Evolutionary conservation across 2,113 vertebrate genomes (phyloP).

Genomic region (Tor tambroides): DNA sequence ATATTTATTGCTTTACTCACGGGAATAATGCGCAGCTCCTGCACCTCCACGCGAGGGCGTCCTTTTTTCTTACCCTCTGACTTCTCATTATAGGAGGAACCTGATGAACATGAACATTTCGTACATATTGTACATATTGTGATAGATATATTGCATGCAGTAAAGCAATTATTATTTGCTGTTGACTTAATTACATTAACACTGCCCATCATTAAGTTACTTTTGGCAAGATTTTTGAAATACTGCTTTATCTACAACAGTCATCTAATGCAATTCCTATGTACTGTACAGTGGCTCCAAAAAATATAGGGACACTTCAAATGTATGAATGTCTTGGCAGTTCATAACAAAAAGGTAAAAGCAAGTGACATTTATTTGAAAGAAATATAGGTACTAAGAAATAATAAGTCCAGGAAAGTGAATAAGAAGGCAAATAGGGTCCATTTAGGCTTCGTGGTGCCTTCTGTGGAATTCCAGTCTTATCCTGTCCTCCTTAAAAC

Average conservation of each 20-base stretch:
- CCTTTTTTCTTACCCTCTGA: constrained; percentile 91
- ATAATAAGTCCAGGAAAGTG: too few relatives aligned
- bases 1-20: constrained; percentile 78
- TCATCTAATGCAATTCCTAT: neutral
- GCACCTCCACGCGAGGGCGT: constrained; percentile 86
- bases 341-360: neutral
- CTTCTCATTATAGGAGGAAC: constrained; percentile 81
- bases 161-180: neutral
- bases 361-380: neutral
- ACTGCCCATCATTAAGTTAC: neutral
- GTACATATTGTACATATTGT: neutral
- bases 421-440: too few relatives aligned
- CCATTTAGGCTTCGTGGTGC: too few relatives aligned
- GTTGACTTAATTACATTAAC: neutral
- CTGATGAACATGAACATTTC: constrained; percentile 61
- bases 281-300: neutral
- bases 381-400: neutral
- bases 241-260: neutral
- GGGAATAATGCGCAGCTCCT: constrained; percentile 91
- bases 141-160: neutral
- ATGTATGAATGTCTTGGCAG: neutral
- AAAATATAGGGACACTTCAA: neutral
- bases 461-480: neutral
- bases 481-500: neutral
- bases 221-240: neutral